Evolutionary conservation across 2,113 vertebrate genomes (phyloP).

Genomic region (Oceanodroma tethys): DNA sequence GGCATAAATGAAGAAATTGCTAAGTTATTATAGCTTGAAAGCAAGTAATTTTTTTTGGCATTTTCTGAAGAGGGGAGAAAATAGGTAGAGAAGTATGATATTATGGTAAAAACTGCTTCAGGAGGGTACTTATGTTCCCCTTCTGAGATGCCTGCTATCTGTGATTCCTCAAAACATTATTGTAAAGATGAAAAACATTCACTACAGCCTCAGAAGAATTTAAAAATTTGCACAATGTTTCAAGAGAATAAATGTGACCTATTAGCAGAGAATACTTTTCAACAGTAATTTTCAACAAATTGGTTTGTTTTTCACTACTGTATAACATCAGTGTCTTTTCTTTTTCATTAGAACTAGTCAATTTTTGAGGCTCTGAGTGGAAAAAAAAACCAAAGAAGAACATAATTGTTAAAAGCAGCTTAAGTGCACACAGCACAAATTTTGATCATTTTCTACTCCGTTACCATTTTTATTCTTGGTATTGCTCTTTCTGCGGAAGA

Average conservation of each 20-base stretch:
- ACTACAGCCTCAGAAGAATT: constrained; percentile 23
- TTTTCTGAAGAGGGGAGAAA: constrained; percentile 12
- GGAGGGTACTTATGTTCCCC: constrained; percentile 51
- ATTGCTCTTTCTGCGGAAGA: neutral
- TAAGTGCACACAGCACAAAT: neutral
- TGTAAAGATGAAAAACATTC: constrained; percentile 41
- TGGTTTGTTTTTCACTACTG: constrained; percentile 14
- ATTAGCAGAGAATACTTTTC: constrained; percentile 3
- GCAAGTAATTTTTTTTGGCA: constrained; percentile 43
- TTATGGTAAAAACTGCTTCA: constrained; percentile 64
- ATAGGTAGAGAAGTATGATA: constrained; percentile 54
- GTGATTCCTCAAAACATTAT: constrained; percentile 53
- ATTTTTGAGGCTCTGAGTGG: neutral
- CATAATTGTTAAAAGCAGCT: neutral
- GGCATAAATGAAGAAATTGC: constrained; percentile 63
- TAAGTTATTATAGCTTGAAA: constrained; percentile 62
- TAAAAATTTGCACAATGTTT: constrained; percentile 59
- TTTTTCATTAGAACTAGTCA: neutral
- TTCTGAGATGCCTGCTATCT: constrained; percentile 60
- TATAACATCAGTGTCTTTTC: neutral
- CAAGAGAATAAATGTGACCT: constrained; percentile 29
- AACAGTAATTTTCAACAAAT: constrained; percentile 38
- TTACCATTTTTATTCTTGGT: neutral
- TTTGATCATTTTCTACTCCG: neutral
- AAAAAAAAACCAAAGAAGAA: neutral